Evolutionary conservation across 2,888 invertebrate species (phyloP), one percentile per base, ranked within the genome.

Genomic region (Desoria tigrina): DNA sequence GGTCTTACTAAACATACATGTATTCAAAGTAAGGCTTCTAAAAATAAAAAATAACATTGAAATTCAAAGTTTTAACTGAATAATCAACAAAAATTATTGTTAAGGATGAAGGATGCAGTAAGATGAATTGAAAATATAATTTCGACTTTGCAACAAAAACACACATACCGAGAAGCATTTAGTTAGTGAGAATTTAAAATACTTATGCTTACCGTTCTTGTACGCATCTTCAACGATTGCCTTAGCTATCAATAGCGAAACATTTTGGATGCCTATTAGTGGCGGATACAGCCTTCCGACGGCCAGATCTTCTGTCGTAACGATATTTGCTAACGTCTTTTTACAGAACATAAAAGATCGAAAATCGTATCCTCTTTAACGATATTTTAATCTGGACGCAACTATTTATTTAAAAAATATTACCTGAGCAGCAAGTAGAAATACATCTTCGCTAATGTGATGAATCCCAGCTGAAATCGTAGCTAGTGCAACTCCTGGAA

Each of bases 401-500:
- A 45, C 16, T 45, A 9, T 16, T 6, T 21, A 51, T 26, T 51
- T 37, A 42, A 24, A 21, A 32, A 55, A 39, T 14, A 54, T 24
- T 61, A 71, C 72, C 61, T 73, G 51, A 16, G 98, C 95, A 16
- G 99, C 93, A 61, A 92, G 87, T 56, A 99, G 84, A 86, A 99
- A 99, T 81, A 97, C 86, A 70, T 90, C 89, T 79, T 99, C 96
- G 6, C 89, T 88, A 78, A 99, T 94, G 78, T 95, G 94, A 79
- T 94, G 90, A 6, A 94, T 90, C 63, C 93, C 91, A 32, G 94
- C 92, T 18, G 89, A 87, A 74, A 97, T 92, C 9, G 94, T 91
- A 7, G 96, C 99, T 23, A 99, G 85, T 11, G 95, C 96, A 61
- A 96, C 84, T 3, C 98, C 98, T 0, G 98, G 98, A 84, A 94